Evolutionary conservation across 2,888 invertebrate genomes (phyloP).

Genomic region (Campoplex capitator): DNA sequence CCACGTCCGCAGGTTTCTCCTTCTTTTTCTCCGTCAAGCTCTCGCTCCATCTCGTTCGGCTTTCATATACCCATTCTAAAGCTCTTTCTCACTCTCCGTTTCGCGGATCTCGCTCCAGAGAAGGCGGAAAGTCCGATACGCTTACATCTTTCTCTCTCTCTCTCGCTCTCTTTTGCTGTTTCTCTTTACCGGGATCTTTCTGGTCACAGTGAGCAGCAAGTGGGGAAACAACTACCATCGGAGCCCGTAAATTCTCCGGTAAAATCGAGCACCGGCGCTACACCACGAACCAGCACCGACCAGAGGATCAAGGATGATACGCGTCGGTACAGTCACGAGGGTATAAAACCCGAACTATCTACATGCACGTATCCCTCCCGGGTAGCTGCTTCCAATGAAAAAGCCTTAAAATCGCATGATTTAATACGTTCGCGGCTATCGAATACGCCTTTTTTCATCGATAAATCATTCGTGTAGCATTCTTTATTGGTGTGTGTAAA

Average conservation of each 20-base stretch:
- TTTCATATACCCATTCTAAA: background rate
- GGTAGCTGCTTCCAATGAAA: background rate
- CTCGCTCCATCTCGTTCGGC: conserved; percentile 29
- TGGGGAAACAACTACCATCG: conserved; percentile 28
- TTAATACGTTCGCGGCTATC: background rate
- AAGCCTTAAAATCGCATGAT: background rate
- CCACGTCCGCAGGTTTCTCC: conserved; percentile 54
- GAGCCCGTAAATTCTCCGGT: conserved; percentile 65
- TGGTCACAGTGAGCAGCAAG: conserved; percentile 18
- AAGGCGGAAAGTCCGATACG: too few species aligned
- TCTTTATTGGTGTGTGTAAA: conserved; percentile 1
- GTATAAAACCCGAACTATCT: conserved; percentile 20
- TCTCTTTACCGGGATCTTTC: conserved; percentile 18
- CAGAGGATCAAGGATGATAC: conserved; percentile 47
- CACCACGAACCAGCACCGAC: conserved; percentile 24
- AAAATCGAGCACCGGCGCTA: conserved; percentile 59
- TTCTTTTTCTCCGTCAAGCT: conserved; percentile 35
- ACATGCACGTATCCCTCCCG: background rate
- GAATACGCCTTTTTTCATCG: background rate
- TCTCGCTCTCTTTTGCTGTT: conserved; percentile 7
- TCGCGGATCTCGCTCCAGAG: background rate
- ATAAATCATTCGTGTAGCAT: conserved; percentile 4
- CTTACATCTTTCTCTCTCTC: background rate
- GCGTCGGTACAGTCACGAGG: conserved; percentile 50
- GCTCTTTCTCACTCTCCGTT: too few species aligned